Base-by-base conservation (phyloP, 2,888 invertebrate species). In the Aquatica leii region DNA sequence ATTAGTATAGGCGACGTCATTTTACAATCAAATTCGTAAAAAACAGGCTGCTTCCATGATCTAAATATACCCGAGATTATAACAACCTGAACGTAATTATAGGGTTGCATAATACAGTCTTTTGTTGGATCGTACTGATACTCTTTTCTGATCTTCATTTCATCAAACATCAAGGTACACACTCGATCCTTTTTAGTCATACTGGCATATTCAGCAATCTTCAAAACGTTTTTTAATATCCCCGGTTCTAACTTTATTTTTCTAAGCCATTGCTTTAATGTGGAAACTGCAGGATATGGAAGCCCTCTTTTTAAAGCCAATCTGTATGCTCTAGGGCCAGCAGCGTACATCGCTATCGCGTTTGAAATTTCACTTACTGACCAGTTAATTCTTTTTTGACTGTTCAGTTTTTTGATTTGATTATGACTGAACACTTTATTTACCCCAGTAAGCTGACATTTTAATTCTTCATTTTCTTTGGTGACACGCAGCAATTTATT, bases 361-460 rank as follows among this genome's bases (percentile, higher is more conserved):
- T 24, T 24, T 24, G 24, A 24, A 24, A 24, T 24, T 24, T 24
- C 24, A 24, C 24, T 4, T 24, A 24, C 14, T 43, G n/a, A 41
- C 14, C 14, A 41, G 14, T 41, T 41, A 14, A 15, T 41, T 15
- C 41, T 41, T 41, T 41, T 41, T 15, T 41, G 41, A 8, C 17
- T 41, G 41, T 41, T 41, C 14, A 15, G 8, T 15, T 41, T 41
- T 14, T 41, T 41, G n/a, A 41, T 41, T 41, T 14, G 41, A 41
- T 41, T 41, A 3, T 41, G 6, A 41, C 14, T 41, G 14, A 41
- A 41, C 12, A 41, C 41, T 6, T 12, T 41, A 14, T 41, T 41
- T 5, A 41, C 41, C 8, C 15, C 41, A 41, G 2, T 15, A 12
- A 41, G 41, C 41, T 14, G 41, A 15, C 8, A 6, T 15, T 15